Evolutionary conservation across 2,888 invertebrate genomes (phyloP).

Genomic region (Panopea generosa): DNA sequence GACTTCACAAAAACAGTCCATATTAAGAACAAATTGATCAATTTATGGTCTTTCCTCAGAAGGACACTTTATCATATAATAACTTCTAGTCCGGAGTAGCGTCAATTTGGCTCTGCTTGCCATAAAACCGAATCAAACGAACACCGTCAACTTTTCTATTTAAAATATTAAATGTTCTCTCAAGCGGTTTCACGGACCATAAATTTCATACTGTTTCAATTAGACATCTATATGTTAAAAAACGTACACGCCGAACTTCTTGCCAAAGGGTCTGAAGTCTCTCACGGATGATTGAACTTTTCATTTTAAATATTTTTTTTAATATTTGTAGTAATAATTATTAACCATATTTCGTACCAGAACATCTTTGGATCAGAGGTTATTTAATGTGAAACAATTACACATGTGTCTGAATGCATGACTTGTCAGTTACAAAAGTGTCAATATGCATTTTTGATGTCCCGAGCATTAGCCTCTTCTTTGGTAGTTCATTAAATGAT

Average conservation of each 20-base stretch:
- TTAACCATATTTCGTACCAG: too few species aligned
- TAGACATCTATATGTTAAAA: conserved; percentile 17
- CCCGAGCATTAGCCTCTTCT: too few species aligned
- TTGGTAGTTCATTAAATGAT: too few species aligned
- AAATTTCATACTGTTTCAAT: conserved; percentile 14
- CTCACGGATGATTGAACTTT: conserved; percentile 10
- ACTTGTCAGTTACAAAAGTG: too few species aligned
- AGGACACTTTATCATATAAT: conserved; percentile 3
- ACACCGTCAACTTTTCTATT: too few species aligned
- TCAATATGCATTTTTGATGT: too few species aligned
- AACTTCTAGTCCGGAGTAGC: too few species aligned
- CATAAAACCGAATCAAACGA: too few species aligned
- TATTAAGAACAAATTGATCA: conserved; percentile 36
- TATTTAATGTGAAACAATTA: too few species aligned
- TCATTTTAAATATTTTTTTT: conserved; percentile 15
- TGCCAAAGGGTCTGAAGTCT: conserved; percentile 3
- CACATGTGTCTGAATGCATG: too few species aligned
- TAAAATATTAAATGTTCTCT: neutral
- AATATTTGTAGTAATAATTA: conserved; percentile 5
- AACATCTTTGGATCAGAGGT: too few species aligned
- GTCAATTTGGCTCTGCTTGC: too few species aligned
- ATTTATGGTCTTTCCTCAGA: conserved; percentile 13
- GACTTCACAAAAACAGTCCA: conserved; percentile 13
- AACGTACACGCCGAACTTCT: conserved; percentile 6
- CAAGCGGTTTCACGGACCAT: conserved; percentile 9